Evolutionary conservation across 2,113 vertebrate genomes (phyloP).

Genomic region (Takifugu flavidus): DNA sequence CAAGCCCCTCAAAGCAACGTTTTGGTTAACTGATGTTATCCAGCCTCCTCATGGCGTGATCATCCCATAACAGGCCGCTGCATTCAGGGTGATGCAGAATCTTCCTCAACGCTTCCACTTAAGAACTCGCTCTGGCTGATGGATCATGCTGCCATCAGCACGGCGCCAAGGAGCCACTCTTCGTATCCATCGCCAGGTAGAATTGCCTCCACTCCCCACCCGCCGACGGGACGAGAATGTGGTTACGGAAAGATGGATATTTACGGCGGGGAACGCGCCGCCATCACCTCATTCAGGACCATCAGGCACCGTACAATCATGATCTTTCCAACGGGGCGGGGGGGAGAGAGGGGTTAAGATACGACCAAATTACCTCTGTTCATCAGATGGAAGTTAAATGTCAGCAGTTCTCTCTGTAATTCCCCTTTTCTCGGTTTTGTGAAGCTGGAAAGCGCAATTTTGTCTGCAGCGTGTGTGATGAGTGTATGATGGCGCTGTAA

Average conservation of each 20-base stretch:
- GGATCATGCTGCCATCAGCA: constrained; percentile 23
- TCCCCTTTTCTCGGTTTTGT: background rate
- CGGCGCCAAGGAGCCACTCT: constrained; percentile 23
- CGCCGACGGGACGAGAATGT: constrained; percentile 39
- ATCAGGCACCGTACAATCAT: constrained; percentile 37
- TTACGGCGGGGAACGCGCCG: constrained; percentile 46
- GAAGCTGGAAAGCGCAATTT: constrained; percentile 16
- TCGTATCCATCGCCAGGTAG: constrained; percentile 48
- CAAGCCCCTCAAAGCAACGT: too few relatives aligned
- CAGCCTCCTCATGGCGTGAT: background rate
- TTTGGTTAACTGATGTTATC: too few relatives aligned
- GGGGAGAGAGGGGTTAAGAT: constrained; percentile 10
- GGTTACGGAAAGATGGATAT: constrained; percentile 42
- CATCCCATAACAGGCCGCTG: background rate
- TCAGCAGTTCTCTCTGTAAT: constrained; percentile 37
- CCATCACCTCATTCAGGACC: constrained; percentile 23
- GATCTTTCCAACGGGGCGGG: constrained; percentile 36
- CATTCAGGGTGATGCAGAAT: constrained; percentile 15
- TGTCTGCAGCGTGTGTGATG: constrained; percentile 13
- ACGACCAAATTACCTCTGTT: constrained; percentile 54
- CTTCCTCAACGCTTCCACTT: constrained; percentile 9
- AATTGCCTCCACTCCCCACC: constrained; percentile 43
- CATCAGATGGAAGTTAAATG: constrained; percentile 41
- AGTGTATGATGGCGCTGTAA: constrained; percentile 43
- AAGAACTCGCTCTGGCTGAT: constrained; percentile 25